A percentile compares a stretch with the other conserved stretches of the same genome.
Conservation (phyloP, 2,113 vertebrate species). For the Abramis brama region DNA sequence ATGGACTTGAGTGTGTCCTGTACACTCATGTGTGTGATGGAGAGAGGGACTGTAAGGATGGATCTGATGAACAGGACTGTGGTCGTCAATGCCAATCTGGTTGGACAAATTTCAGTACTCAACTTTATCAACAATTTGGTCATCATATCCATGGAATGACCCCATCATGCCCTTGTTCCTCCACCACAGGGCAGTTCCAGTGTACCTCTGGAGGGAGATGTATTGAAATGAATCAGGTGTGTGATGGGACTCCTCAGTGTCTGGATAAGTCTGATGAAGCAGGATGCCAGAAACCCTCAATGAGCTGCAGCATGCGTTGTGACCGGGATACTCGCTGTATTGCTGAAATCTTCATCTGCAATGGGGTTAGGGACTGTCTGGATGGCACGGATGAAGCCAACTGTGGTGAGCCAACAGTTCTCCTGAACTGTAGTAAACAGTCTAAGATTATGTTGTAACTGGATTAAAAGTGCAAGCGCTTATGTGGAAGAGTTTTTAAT, state of each 20-base stretch:
- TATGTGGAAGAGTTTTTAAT: no score
- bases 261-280: slow-evolving; percentile 56
- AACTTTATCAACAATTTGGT: not conserved
- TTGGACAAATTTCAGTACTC: not conserved
- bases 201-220: slow-evolving; percentile 51
- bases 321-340: slow-evolving; percentile 79
- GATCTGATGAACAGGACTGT: slow-evolving; percentile 45
- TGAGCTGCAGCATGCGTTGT: slow-evolving; percentile 79
- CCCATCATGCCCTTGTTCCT: not conserved
- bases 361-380: slow-evolving; percentile 81
- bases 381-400: slow-evolving; percentile 81
- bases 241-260: slow-evolving; percentile 54
- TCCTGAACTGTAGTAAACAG: not conserved
- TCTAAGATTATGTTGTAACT: not conserved
- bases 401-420: slow-evolving; percentile 68
- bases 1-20: slow-evolving; percentile 76
- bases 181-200: slow-evolving; percentile 44
- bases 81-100: not conserved
- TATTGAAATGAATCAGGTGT: slow-evolving; percentile 47
- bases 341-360: slow-evolving; percentile 82
- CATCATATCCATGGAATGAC: not conserved
- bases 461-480: not conserved
- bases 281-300: slow-evolving; percentile 66
- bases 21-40: slow-evolving; percentile 81
- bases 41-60: slow-evolving; percentile 81